Evolutionary conservation across 2,797 vertebrate genomes (phyloP), one percentile per base, ranked within the genome.

Genomic region (Xenentodon cancila): DNA sequence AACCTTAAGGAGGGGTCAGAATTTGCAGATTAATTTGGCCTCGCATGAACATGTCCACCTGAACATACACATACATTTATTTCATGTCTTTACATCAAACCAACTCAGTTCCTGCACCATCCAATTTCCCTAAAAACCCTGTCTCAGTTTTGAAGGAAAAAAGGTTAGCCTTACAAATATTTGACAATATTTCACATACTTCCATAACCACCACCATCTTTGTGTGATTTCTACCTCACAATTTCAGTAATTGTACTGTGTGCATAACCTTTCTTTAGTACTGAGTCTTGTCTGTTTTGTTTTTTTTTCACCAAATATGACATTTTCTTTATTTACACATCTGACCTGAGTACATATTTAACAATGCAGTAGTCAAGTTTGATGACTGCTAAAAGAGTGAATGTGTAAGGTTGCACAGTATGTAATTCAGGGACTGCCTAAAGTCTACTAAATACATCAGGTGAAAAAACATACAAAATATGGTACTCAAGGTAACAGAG

Each of bases 91-190:
- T 37, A 13, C 5, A 13, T 13, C 27, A 1, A 16, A 9, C 11
- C 37, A 16, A 59, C 40, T 59, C 6, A n/a, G 52, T 63, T 70
- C 65, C 55, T 69, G 44, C 58, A 55, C 64, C 64, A 85, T 88
- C 68, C 50, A 81, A 75, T 88, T 84, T 79, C 57, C 68, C 57
- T 75, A 67, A 78, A 52, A 37, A 84, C 63, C 68, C 77, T 71
- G 58, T 65, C 51, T 53, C 58, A 66, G 75, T 72, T 75, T 83
- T 85, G 77, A 77, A 64, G 81, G 75, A 70, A 75, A 79, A 45
- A 55, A 64, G 47, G 66, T 68, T 77, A 71, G 58, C 22, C 44
- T 63, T 54, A 60, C 52, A 73, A 53, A 76, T 53, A 67, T 76
- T 67, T 46, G 54, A 21, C 45, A 27, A 43, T 20, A 51, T 51